A percentile compares a stretch with the other conserved stretches of the same genome.
Evolutionary conservation across 2,113 vertebrate genomes (phyloP).

Genomic region (Columba janthina): DNA sequence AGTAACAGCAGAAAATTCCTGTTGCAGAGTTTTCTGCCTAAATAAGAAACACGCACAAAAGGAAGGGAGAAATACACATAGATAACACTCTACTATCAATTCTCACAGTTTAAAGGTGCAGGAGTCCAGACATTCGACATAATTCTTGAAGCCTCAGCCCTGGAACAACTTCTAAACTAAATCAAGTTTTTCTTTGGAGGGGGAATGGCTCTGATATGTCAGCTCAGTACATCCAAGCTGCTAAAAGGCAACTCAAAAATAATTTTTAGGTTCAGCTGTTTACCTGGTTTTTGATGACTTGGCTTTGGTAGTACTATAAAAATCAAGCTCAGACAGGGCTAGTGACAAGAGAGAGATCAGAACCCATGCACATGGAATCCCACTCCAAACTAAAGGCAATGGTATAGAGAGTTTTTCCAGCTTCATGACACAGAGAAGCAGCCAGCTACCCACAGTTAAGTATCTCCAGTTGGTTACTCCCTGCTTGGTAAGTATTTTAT

Average conservation of each 20-base stretch:
- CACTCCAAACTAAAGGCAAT: background rate
- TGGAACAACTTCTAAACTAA: background rate
- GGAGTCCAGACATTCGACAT: accelerated
- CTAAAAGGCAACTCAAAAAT: background rate
- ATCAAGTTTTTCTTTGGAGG: background rate
- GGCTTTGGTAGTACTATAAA: background rate
- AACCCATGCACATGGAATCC: background rate
- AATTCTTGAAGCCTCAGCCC: background rate
- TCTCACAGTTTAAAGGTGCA: background rate
- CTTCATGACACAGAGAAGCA: background rate
- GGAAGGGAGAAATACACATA: background rate
- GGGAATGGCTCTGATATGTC: background rate
- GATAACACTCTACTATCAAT: background rate
- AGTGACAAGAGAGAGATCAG: background rate
- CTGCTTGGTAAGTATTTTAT: background rate
- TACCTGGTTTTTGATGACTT: background rate
- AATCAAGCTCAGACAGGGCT: background rate
- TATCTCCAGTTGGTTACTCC: background rate
- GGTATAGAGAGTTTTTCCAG: background rate
- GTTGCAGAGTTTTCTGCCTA: background rate
- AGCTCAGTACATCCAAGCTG: background rate
- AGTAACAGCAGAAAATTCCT: background rate
- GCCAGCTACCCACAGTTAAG: background rate
- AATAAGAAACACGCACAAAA: accelerated
- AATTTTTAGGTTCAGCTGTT: background rate